These are phyloP conservation scores for Camptogramma bilineatum DNA, from an alignment of 2,888 invertebrate genomes.

Conservation along the genomic window DNA sequence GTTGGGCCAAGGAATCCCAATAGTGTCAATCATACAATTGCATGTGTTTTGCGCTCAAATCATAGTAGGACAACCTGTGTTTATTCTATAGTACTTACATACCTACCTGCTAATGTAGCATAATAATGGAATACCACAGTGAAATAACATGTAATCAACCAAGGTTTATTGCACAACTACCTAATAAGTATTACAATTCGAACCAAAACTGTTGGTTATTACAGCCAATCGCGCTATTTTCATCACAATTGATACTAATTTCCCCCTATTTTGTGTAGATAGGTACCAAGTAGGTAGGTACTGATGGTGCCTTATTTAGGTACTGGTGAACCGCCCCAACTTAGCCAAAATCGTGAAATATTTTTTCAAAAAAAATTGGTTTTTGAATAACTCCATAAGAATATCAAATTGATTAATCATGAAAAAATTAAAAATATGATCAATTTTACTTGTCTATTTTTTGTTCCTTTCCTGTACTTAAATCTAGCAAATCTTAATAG, in stretches of 20 bases:
- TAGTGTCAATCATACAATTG: neutral
- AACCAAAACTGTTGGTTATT: neutral
- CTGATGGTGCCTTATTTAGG: neutral
- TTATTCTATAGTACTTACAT: neutral
- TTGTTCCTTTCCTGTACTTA: no score
- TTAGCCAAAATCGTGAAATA: no score
- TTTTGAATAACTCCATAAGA: no score
- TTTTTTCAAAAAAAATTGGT: no score
- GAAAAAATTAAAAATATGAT: no score
- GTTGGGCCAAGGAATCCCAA: neutral
- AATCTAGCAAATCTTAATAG: no score
- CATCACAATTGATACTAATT: constrained; percentile 3
- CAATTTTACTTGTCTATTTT: no score
- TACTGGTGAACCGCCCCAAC: no score
- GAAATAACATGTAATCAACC: constrained; percentile 5
- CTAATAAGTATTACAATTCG: neutral
- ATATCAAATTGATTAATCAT: no score
- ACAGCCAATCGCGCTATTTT: constrained; percentile 3
- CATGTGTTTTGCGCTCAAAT: constrained; percentile 6
- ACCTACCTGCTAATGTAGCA: neutral
- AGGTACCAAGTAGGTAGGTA: neutral
- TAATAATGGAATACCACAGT: constrained; percentile 1
- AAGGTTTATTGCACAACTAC: constrained; percentile 5
- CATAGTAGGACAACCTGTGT: constrained; percentile 6
- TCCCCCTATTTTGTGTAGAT: neutral